phyloP scores from a whole-genome alignment of 2,797 vertebrate species.

The Glossophaga mutica region DNA sequence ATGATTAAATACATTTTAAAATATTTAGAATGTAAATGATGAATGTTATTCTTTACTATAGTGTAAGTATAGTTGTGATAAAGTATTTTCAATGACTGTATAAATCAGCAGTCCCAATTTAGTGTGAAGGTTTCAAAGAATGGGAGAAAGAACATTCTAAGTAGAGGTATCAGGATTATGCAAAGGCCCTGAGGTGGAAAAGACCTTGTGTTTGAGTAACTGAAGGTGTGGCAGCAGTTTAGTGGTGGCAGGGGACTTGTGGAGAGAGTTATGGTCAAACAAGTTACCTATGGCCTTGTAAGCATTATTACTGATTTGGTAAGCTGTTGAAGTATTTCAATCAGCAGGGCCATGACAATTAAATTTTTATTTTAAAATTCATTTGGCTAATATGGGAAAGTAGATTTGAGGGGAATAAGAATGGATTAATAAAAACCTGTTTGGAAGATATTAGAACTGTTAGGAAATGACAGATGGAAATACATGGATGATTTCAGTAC shows the following conservation, averaged over 20 bases:
- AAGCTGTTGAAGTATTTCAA: neutral
- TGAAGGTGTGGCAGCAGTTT: neutral
- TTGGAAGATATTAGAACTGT: neutral
- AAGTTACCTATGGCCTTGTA: neutral
- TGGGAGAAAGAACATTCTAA: neutral
- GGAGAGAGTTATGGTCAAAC: neutral
- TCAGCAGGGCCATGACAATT: neutral
- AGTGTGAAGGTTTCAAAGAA: constrained; percentile 21
- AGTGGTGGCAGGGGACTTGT: neutral
- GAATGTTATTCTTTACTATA: neutral
- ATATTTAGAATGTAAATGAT: neutral
- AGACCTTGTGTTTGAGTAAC: neutral
- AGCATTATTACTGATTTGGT: neutral
- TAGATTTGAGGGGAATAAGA: neutral
- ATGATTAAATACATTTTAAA: constrained; percentile 18
- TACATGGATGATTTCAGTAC: neutral
- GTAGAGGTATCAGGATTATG: neutral
- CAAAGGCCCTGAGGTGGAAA: neutral
- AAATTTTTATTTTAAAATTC: constrained; percentile 8
- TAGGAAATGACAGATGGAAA: neutral
- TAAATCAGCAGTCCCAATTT: neutral
- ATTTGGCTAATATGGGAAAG: neutral
- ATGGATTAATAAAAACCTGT: neutral
- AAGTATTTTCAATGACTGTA: constrained; percentile 27
- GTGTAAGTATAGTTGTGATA: neutral